Evolutionary conservation across 2,888 invertebrate species (phyloP), one percentile per base, ranked within the genome.

Genomic region (Chymomyza procnemis): DNA sequence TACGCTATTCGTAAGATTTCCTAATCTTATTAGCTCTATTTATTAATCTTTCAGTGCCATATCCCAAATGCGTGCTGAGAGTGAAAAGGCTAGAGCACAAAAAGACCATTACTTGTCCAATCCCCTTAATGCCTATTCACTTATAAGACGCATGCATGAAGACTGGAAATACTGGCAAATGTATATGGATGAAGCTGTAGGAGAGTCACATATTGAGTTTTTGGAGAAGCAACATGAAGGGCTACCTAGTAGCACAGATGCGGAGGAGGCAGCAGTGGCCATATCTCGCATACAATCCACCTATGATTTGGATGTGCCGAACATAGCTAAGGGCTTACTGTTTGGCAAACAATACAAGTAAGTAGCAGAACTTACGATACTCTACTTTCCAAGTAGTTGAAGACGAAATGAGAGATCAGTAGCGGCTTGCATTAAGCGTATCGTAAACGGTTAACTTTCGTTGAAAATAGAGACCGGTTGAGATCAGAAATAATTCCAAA

Each of bases 251-350:
- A 93, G 95, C 67, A 98, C 98, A 88, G 99, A 99, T 91, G 91
- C 99, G 69, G 94, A 95, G 73, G 99, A 99, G 0, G 98, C 98
- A 9, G 98, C 97, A 2, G 95, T 95, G 50, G 99, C 98, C 3
- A 92, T 99, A 56, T 95, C 97, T 71, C 93, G 99, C 54, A 93
- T 99, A 4, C 98, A 99, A 89, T 95, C 95, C 78, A 98, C 98
- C 0, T 99, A 99, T 90, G 94, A 95, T 74, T 92, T 99, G 46
- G 95, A 96, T 62, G 95, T 97, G 0, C 92, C 93, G 0, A 95
- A 96, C 50, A 93, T 99, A 69, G 95, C 95, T 2, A 91, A 93
- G 59, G 99, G 99, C 1, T 93, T 95, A 80, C 92, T 98, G 57
- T 95, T 96, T 82, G 97, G 96, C 2, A 93, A 95, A 8, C 93